Conservation (phyloP, 2,797 vertebrate genomes). For the Zalophus californianus region DNA sequence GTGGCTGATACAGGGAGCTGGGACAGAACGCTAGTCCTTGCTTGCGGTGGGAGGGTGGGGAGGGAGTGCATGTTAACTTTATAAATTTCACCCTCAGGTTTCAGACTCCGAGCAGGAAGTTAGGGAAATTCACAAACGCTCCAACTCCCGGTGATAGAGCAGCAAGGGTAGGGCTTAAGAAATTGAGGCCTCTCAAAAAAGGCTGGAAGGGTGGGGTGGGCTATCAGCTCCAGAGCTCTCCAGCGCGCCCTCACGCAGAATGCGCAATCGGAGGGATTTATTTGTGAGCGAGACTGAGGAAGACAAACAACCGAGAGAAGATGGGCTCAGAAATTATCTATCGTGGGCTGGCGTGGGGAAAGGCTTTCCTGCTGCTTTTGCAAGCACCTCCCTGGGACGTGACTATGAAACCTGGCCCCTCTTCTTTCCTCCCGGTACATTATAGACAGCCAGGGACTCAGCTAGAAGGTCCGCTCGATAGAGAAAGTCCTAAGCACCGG, state of each 20-base stretch:
- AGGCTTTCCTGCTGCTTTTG: neutral
- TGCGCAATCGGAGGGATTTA: neutral
- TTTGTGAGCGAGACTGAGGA: neutral
- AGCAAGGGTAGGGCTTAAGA: neutral
- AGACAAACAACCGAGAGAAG: neutral
- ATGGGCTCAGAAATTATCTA: conserved; percentile 12
- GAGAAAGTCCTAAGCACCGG: neutral
- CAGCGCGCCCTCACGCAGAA: neutral
- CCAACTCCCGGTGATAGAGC: neutral
- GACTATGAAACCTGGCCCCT: neutral
- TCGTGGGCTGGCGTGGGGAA: rapidly evolving
- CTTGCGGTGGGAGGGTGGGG: rapidly evolving
- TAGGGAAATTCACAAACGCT: neutral
- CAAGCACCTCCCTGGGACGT: neutral
- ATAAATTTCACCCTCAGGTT: neutral
- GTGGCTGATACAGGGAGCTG: neutral
- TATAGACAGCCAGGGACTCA: neutral
- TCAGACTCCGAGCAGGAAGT: neutral
- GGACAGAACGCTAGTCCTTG: neutral
- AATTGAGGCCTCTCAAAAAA: neutral
- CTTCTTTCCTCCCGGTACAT: neutral
- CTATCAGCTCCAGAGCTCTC: neutral
- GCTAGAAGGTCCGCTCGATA: neutral
- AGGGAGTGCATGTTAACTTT: neutral
- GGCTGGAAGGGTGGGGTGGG: neutral